Conservation (phyloP, 2,888 invertebrate genomes). For the Sympetrum striolatum region DNA sequence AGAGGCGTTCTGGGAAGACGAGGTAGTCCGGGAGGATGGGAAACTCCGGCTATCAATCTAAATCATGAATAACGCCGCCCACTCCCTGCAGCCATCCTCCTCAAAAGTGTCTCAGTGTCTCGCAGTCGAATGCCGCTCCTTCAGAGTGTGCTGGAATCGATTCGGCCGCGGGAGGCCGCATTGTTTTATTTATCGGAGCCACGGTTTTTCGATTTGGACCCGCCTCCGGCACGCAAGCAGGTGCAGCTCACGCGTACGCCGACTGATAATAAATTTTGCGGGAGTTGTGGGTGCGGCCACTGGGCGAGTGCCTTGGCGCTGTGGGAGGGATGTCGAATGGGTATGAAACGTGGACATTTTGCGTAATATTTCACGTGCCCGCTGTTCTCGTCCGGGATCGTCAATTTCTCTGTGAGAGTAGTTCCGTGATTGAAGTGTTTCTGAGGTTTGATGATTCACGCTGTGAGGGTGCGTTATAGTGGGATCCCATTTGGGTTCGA, state of each 20-base stretch:
- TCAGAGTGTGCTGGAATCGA: background rate
- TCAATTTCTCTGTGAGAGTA: too few species aligned
- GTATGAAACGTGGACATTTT: background rate
- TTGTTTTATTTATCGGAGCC: background rate
- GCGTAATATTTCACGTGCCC: background rate
- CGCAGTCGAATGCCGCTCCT: background rate
- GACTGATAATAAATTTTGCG: background rate
- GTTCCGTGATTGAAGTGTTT: too few species aligned
- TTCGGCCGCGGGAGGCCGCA: background rate
- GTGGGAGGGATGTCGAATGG: background rate
- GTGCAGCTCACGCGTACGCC: background rate
- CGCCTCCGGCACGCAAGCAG: background rate
- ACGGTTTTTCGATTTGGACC: background rate
- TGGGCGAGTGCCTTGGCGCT: background rate
- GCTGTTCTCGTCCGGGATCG: too few species aligned
- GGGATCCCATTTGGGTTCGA: too few species aligned
- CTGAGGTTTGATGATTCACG: too few species aligned
- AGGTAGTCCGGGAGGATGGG: background rate
- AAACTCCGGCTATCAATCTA: background rate
- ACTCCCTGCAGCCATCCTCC: background rate
- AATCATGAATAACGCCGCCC: background rate
- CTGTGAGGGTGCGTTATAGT: too few species aligned
- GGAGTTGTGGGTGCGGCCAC: background rate
- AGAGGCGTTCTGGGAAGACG: slow-evolving; percentile 28
- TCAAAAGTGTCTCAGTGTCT: background rate